Percentiles rank a stretch among this genome's conserved stretches.
These are phyloP conservation scores for Polyploca ridens DNA, from an alignment of 2,888 invertebrate species.

Conservation along the genomic window DNA sequence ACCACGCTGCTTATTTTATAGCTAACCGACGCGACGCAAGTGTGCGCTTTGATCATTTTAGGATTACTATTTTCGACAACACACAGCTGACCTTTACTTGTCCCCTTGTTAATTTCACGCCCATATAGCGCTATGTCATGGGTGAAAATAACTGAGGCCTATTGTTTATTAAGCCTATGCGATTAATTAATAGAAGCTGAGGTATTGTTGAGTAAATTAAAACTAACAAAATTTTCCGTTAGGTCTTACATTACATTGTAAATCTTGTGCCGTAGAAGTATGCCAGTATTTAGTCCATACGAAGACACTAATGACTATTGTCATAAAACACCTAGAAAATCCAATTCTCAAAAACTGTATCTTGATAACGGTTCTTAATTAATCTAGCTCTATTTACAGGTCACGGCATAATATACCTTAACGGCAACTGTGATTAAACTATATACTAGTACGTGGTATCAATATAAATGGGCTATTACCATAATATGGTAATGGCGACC, in stretches of 20 bases:
- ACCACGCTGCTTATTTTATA: constrained; percentile 30
- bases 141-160: constrained; percentile 5
- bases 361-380: not conserved
- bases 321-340: not conserved
- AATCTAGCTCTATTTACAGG: constrained; percentile 1
- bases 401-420: not conserved
- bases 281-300: too few relatives aligned
- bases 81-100: constrained; percentile 41
- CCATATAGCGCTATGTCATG: not conserved
- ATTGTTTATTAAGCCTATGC: constrained; percentile 12
- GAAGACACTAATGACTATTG: too few relatives aligned
- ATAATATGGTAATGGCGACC: constrained; percentile 7
- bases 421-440: not conserved
- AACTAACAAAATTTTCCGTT: too few relatives aligned
- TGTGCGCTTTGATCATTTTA: constrained; percentile 37
- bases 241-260: too few relatives aligned
- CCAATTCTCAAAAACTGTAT: not conserved
- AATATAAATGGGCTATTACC: not conserved
- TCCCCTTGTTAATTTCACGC: constrained; percentile 11
- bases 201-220: not conserved
- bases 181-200: not conserved
- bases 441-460: not conserved
- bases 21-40: constrained; percentile 12
- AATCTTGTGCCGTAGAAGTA: too few relatives aligned
- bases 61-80: constrained; percentile 42